phyloP scores from a whole-genome alignment of 2,888 invertebrate species.

The Saturnia pavonia region DNA sequence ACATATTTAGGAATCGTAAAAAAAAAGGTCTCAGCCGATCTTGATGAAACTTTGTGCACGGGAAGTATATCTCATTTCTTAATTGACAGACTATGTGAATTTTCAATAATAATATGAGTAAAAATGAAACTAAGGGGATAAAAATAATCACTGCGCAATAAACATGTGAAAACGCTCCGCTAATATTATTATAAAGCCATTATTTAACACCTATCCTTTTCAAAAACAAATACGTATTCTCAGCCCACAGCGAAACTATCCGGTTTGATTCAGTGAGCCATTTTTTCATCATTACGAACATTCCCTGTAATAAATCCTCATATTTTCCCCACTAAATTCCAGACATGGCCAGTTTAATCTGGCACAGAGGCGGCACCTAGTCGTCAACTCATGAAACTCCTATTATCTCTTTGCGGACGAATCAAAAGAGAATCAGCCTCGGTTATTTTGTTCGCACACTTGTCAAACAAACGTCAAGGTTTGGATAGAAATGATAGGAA shows the following conservation, averaged over 20 bases:
- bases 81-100: too few relatives aligned
- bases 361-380: conserved; percentile 48
- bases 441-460: conserved; percentile 73
- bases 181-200: neutral
- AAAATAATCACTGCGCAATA: too few relatives aligned
- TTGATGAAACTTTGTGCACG: too few relatives aligned
- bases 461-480: conserved; percentile 65
- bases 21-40: too few relatives aligned
- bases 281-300: conserved; percentile 55
- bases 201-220: neutral
- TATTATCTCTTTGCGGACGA: conserved; percentile 69
- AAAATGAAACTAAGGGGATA: too few relatives aligned
- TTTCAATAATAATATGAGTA: too few relatives aligned
- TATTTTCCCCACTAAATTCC: conserved; percentile 44
- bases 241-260: conserved; percentile 20
- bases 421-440: conserved; percentile 79
- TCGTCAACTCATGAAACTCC: conserved; percentile 67
- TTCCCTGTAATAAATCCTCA: conserved; percentile 49
- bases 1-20: too few relatives aligned
- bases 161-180: too few relatives aligned
- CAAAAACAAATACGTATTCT: neutral
- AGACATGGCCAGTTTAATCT: conserved; percentile 28
- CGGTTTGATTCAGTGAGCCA: conserved; percentile 47
- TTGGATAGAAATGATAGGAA: conserved; percentile 66
- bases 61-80: too few relatives aligned